Conservation (phyloP, 2,888 invertebrate species). For the Magallana nippona region DNA sequence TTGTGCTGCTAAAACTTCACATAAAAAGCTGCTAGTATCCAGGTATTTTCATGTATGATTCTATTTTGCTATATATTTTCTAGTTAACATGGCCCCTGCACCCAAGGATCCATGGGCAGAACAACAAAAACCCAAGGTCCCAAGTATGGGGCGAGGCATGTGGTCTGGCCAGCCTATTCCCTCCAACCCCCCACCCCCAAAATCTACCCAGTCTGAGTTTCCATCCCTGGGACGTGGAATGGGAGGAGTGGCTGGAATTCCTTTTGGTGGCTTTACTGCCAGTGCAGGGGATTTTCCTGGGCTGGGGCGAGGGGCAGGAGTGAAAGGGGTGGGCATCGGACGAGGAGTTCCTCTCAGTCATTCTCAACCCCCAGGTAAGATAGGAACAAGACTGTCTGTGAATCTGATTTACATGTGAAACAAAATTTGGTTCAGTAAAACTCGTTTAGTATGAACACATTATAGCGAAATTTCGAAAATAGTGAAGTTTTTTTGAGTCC, state of each 20-base stretch:
- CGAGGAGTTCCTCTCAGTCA: slow-evolving; percentile 21
- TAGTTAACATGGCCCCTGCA: slow-evolving; percentile 15
- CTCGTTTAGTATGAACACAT: too few species aligned
- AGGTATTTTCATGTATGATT: too few species aligned
- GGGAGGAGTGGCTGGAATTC: slow-evolving; percentile 11
- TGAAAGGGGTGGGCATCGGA: slow-evolving; percentile 26
- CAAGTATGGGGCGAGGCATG: slow-evolving; percentile 9
- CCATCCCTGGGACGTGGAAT: slow-evolving; percentile 44
- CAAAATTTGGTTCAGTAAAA: too few species aligned
- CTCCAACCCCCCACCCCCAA: neutral
- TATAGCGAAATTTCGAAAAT: too few species aligned
- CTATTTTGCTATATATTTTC: neutral
- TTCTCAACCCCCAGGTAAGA: neutral
- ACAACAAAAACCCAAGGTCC: neutral
- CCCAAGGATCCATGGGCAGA: slow-evolving; percentile 32
- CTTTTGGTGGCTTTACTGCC: neutral
- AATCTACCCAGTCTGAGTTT: slow-evolving; percentile 19
- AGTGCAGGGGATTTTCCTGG: slow-evolving; percentile 8
- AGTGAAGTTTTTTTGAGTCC: too few species aligned
- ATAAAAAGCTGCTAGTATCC: too few species aligned
- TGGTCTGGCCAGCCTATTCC: slow-evolving; percentile 22
- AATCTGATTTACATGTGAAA: too few species aligned
- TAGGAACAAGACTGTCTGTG: neutral
- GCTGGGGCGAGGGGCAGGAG: slow-evolving; percentile 8
- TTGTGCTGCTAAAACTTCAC: neutral